Percentiles rank a stretch among this genome's conserved stretches.
Conservation (phyloP, 2,888 invertebrate genomes). For the Disparrhopalites patrizii region DNA sequence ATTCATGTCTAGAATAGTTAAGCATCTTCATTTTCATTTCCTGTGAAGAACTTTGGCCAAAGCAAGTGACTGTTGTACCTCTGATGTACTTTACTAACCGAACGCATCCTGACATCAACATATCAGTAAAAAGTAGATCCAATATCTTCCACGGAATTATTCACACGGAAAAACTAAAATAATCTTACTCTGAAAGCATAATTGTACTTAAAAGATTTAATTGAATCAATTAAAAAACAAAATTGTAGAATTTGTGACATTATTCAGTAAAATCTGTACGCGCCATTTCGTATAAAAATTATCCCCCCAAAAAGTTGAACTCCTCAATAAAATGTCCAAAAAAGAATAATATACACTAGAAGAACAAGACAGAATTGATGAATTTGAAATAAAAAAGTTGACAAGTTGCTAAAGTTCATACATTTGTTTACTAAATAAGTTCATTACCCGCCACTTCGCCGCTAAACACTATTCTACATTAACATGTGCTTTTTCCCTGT, state of each 20-base stretch:
- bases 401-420: not conserved
- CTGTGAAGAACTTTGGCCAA: too few species aligned
- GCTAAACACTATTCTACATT: slow-evolving; percentile 1
- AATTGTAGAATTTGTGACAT: not conserved
- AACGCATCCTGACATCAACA: too few species aligned
- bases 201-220: too few species aligned
- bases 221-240: slow-evolving; percentile 17
- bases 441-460: slow-evolving; percentile 20
- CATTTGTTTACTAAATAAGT: slow-evolving; percentile 12
- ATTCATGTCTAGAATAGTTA: too few species aligned
- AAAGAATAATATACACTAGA: not conserved
- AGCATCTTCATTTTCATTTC: too few species aligned
- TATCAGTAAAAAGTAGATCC: too few species aligned
- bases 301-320: not conserved
- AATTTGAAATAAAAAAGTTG: not conserved
- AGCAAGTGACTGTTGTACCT: too few species aligned
- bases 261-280: not conserved
- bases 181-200: too few species aligned
- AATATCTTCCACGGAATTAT: too few species aligned
- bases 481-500: slow-evolving; percentile 5
- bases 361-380: not conserved
- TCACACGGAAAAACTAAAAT: too few species aligned
- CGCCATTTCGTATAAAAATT: not conserved
- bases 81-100: too few species aligned
- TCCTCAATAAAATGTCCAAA: not conserved